Evolutionary conservation across 2,113 vertebrate genomes (phyloP), one percentile per base, ranked within the genome.

Genomic region (Chaetura pelagica): DNA sequence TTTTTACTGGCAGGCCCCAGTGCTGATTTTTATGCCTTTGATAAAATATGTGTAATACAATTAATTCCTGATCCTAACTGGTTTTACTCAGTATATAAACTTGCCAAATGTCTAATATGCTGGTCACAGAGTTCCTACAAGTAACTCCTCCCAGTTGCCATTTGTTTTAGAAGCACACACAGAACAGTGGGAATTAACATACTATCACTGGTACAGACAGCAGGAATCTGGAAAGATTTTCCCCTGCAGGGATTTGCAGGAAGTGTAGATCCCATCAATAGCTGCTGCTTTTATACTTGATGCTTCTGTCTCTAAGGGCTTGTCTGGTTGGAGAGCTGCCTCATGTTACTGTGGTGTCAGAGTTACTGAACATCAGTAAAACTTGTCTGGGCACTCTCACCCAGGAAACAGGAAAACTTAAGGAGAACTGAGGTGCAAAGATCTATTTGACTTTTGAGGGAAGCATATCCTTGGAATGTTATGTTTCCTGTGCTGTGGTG

Each of bases 201-300:
- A 13, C 20, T 51, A 11, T 34, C 59, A 30, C 7, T 63, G 57
- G 46, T 58, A 29, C 54, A 34, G 62, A 32, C 19, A 51, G 52
- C 21, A 79, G 74, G 40, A 83, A 35, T 57, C 42, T 40, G 69
- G 13, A 13, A 48, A 54, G 24, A 7, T 38, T 72, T 86, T 59
- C 59, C 4, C 71, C 34, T 66, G 26, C 38, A n/a, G 21, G 55
- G 67, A 26, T 32, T 59, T 3, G 1, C 10, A 9, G 59, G 19
- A 40, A 46, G 24, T 12, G 29, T 4, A 21, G 58, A 30, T 52
- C 24, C 49, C 1, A 0, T n/a, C 44, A 63, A 1, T 26, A 7
- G 21, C 6, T 61, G 35, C 40, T 40, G 6, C 21, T 2, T 40
- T 23, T 69, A 29, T 20, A 15, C 46, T 17, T n/a, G 77, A 13